Evolutionary conservation across 2,113 vertebrate species (phyloP).

Genomic region (Oncorhynchus kisutch): DNA sequence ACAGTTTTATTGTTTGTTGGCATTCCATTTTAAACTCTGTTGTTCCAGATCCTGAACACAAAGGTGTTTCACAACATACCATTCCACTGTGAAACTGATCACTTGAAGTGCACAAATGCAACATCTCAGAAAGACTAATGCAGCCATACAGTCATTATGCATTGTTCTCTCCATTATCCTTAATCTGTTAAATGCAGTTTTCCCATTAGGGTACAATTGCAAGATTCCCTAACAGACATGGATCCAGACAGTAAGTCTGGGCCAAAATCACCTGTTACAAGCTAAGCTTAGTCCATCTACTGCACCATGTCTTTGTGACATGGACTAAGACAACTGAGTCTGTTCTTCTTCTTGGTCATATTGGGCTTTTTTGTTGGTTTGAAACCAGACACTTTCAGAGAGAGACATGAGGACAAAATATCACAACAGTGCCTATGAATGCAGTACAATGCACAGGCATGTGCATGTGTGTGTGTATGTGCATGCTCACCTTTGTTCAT

Average conservation of each 20-base stretch:
- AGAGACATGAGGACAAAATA: constrained; percentile 28
- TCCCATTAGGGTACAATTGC: too few species aligned
- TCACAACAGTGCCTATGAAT: not conserved
- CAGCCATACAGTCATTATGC: too few species aligned
- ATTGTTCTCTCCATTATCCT: too few species aligned
- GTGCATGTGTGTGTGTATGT: constrained; percentile 10
- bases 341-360: not conserved
- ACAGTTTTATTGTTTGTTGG: constrained; percentile 11
- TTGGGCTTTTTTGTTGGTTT: not conserved
- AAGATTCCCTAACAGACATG: too few species aligned
- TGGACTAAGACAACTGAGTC: constrained; percentile 4
- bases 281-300: not conserved
- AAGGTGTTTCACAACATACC: not conserved
- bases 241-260: too few species aligned
- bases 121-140: not conserved
- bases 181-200: too few species aligned
- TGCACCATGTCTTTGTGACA: not conserved
- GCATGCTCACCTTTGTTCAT: not conserved
- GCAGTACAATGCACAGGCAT: not conserved
- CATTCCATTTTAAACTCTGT: not conserved
- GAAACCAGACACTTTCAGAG: not conserved
- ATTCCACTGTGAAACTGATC: not conserved
- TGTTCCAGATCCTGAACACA: not conserved
- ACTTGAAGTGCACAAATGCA: not conserved
- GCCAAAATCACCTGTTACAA: too few species aligned